Evolutionary conservation across 30 jellyfish, hydroid and myxozoan genomes (phyloP).

Genomic region (Aurelia coerulea): DNA sequence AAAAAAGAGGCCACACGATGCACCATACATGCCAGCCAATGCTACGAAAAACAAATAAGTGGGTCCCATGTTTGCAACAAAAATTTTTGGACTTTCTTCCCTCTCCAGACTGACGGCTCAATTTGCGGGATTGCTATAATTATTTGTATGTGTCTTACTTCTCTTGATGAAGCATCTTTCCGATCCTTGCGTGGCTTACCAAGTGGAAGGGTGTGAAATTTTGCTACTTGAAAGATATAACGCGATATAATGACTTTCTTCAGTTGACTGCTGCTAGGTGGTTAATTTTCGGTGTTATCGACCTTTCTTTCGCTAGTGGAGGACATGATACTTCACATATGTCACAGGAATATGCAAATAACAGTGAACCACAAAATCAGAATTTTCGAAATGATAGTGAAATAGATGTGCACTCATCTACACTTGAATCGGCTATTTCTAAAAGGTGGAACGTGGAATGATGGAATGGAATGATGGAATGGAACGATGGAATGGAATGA

Average conservation of each 20-base stretch:
- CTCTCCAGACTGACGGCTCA: neutral
- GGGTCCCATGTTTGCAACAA: neutral
- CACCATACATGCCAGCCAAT: neutral
- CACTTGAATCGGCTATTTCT: no score
- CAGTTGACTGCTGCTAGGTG: neutral
- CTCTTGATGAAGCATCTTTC: constrained; percentile 8
- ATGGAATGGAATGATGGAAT: no score
- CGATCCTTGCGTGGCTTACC: neutral
- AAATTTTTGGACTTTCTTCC: constrained; percentile 7
- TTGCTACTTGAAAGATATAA: neutral
- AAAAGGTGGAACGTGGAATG: no score
- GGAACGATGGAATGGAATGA: no score
- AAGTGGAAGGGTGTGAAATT: neutral
- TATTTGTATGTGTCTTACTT: neutral
- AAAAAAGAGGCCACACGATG: neutral
- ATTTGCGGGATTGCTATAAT: constrained; percentile 12
- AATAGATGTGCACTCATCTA: no score
- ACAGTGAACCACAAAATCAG: no score
- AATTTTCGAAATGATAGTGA: no score
- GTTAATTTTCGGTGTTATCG: neutral
- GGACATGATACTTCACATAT: no score
- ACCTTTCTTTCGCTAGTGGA: no score
- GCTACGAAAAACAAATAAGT: neutral
- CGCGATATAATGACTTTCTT: constrained; percentile 15
- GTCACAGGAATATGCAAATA: no score